These are phyloP conservation scores for Phylloscopus whistleri DNA, from an alignment of 2,113 vertebrate species.

Conservation along the genomic window DNA sequence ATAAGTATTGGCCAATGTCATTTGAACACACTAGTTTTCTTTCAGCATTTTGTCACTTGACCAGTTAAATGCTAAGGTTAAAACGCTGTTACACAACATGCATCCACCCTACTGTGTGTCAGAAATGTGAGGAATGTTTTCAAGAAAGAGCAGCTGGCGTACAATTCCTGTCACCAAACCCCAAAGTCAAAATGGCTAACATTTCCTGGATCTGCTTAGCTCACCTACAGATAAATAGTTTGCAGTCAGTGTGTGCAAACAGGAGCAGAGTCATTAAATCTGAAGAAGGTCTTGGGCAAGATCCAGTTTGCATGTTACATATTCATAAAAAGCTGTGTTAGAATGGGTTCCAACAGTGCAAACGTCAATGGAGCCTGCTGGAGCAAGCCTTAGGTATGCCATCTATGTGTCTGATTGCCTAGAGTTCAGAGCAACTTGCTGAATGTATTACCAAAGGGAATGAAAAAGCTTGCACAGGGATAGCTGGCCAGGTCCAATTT, in stretches of 20 bases:
- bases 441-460: conserved; percentile 57
- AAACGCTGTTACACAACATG: conserved; percentile 24
- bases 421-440: conserved; percentile 59
- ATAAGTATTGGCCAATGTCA: conserved; percentile 53
- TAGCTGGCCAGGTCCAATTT: conserved; percentile 28
- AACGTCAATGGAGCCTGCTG: conserved; percentile 69
- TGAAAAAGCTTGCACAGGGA: conserved; percentile 25
- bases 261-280: conserved; percentile 53
- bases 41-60: conserved; percentile 63
- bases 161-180: conserved; percentile 30
- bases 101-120: conserved; percentile 49
- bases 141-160: conserved; percentile 26
- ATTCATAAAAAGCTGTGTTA: conserved; percentile 59
- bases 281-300: conserved; percentile 45
- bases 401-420: conserved; percentile 64
- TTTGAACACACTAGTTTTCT: conserved; percentile 52
- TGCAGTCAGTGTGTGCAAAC: conserved; percentile 19
- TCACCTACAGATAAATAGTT: conserved; percentile 9
- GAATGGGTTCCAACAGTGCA: conserved; percentile 54
- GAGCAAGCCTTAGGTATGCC: conserved; percentile 67
- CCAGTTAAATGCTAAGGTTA: conserved; percentile 60
- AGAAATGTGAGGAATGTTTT: conserved; percentile 58
- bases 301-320: conserved; percentile 61
- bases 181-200: conserved; percentile 8
- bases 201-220: conserved; percentile 44